Conservation (phyloP, 2,113 vertebrate genomes). For the Xiphorhynchus elegans region DNA sequence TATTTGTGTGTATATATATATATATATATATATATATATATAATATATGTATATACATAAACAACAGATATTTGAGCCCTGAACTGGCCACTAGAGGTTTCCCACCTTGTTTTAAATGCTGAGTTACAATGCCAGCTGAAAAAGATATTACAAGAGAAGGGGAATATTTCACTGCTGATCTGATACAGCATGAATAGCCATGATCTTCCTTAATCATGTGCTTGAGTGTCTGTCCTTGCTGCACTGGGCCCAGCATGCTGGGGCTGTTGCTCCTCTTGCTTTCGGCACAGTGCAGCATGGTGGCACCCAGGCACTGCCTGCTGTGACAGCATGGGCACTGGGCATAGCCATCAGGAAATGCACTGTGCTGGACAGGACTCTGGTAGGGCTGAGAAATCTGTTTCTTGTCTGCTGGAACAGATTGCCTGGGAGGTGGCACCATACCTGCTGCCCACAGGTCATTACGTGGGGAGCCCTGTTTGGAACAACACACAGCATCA, state of each 20-base stretch:
- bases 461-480: not conserved
- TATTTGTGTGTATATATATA: not conserved
- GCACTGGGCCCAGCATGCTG: accelerated
- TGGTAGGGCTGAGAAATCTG: not conserved
- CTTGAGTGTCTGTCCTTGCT: not conserved
- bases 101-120: not conserved
- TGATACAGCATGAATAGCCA: not conserved
- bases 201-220: accelerated
- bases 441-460: not conserved
- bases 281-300: accelerated
- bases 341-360: not conserved
- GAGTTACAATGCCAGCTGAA: not conserved
- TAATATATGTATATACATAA: not conserved
- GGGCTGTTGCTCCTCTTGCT: not conserved
- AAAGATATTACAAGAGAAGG: not conserved
- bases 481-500: not conserved
- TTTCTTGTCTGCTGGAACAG: not conserved
- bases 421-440: not conserved
- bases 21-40: not conserved
- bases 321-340: accelerated
- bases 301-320: not conserved
- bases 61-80: not conserved
- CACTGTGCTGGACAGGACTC: not conserved
- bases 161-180: not conserved
- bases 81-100: not conserved